A percentile compares a stretch with the other conserved stretches of the same genome.
phyloP scores from a whole-genome alignment of 2,888 invertebrate genomes.

The Tryphoninae sp. region DNA sequence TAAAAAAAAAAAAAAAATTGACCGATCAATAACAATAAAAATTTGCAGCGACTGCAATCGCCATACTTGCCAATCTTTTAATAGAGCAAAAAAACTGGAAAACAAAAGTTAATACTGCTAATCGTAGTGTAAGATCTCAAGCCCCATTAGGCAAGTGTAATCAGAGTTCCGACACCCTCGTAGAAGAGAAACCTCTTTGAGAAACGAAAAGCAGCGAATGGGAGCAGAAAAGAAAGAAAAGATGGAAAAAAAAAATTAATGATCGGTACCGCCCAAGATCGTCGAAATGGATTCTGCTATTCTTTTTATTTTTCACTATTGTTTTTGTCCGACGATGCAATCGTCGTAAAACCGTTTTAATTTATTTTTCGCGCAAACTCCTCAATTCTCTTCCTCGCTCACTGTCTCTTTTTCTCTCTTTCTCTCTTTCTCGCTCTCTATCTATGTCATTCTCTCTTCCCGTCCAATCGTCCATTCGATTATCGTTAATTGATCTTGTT shows the following conservation, averaged over 20 bases:
- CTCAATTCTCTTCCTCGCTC: conserved; percentile 34
- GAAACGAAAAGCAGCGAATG: conserved; percentile 57
- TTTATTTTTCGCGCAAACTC: background rate
- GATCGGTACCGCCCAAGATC: conserved; percentile 74
- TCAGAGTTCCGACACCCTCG: conserved; percentile 74
- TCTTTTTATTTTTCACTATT: conserved; percentile 61
- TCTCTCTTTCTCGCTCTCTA: conserved; percentile 46
- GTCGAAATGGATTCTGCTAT: conserved; percentile 73
- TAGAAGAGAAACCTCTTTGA: conserved; percentile 74
- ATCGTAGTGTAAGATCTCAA: conserved; percentile 78
- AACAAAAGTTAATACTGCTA: conserved; percentile 75
- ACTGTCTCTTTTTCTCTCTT: conserved; percentile 46
- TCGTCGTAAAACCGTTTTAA: conserved; percentile 16
- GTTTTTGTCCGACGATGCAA: conserved; percentile 4
- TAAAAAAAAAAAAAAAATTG: background rate
- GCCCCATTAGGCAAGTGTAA: conserved; percentile 75
- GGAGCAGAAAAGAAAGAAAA: conserved; percentile 41
- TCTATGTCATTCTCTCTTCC: conserved; percentile 47
- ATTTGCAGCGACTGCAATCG: conserved; percentile 43
- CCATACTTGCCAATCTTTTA: conserved; percentile 50
- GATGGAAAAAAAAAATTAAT: conserved; percentile 42
- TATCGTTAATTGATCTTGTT: conserved; percentile 65
- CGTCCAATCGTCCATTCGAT: conserved; percentile 61
- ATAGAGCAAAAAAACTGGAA: conserved; percentile 59
- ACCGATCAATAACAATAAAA: conserved; percentile 5